Conservation (phyloP, 2,113 vertebrate species). For the Calidris pugnax region DNA sequence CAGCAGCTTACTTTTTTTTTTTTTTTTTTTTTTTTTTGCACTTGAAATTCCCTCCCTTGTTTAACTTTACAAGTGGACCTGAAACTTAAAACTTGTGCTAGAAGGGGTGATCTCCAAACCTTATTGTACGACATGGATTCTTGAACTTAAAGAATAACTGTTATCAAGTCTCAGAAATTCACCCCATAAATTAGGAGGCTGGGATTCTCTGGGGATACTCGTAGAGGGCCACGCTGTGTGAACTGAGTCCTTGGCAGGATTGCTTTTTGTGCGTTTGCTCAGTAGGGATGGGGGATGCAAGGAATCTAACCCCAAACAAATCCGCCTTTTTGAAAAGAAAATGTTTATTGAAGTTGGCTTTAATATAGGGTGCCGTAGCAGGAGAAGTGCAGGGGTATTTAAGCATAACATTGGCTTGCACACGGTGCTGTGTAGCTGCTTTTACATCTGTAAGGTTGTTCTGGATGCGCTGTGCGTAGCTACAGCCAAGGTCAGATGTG, state of each 20-base stretch:
- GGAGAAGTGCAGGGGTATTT: not conserved
- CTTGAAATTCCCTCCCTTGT: not conserved
- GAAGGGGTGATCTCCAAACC: not conserved
- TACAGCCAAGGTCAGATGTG: not conserved
- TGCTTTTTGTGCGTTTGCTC: not conserved
- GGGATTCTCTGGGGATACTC: not conserved
- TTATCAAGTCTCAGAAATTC: conserved; percentile 10
- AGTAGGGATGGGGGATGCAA: not conserved
- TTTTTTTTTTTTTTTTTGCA: not conserved
- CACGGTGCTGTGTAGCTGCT: not conserved
- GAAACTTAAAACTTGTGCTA: not conserved
- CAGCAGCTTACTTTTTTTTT: not conserved
- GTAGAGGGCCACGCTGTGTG: not conserved
- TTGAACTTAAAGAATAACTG: conserved; percentile 23
- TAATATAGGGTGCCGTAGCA: not conserved
- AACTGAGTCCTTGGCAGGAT: not conserved
- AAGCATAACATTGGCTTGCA: not conserved
- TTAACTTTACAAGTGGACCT: not conserved
- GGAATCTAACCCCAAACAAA: not conserved
- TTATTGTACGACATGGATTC: not conserved
- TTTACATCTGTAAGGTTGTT: not conserved
- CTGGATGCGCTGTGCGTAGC: not conserved
- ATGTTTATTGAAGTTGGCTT: not conserved
- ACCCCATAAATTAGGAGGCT: not conserved
- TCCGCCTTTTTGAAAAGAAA: not conserved